A percentile compares a stretch with the other conserved stretches of the same genome.
Evolutionary conservation across 2,797 vertebrate species (phyloP).

Genomic region (Eospalax fontanierii): DNA sequence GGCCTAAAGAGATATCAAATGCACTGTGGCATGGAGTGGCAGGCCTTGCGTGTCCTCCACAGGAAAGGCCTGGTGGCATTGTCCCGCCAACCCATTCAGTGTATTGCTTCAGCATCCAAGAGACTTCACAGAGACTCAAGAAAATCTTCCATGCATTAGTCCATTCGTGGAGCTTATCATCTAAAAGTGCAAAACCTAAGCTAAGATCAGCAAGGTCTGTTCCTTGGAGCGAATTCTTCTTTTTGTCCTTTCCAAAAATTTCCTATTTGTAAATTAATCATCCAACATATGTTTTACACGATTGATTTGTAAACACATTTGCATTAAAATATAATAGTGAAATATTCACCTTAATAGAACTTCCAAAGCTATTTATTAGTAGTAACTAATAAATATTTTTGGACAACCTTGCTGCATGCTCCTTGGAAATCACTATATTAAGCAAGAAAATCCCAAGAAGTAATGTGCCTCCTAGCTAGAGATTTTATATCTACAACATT

Average conservation of each 20-base stretch:
- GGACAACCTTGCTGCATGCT: background rate
- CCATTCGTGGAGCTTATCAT: background rate
- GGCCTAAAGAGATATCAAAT: constrained; percentile 53
- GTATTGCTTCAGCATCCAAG: background rate
- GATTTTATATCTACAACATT: background rate
- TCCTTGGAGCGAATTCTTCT: constrained; percentile 27
- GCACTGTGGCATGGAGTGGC: background rate
- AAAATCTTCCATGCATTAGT: constrained; percentile 26
- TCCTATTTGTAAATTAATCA: constrained; percentile 42
- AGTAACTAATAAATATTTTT: constrained; percentile 61
- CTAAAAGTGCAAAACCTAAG: background rate
- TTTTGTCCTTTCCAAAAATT: background rate
- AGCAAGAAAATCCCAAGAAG: background rate
- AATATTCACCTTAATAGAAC: constrained; percentile 32
- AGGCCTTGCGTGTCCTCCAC: background rate
- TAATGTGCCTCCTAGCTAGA: background rate
- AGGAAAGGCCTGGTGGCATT: background rate
- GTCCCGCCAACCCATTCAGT: background rate
- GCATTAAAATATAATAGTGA: constrained; percentile 22
- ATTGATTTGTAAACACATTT: constrained; percentile 71
- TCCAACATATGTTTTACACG: constrained; percentile 52
- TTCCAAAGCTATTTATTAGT: constrained; percentile 38
- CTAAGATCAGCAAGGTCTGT: constrained; percentile 2
- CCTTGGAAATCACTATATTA: background rate
- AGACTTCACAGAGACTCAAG: constrained; percentile 33